Conservation (phyloP, 2,797 vertebrate genomes). For the Podarcis lilfordi region DNA sequence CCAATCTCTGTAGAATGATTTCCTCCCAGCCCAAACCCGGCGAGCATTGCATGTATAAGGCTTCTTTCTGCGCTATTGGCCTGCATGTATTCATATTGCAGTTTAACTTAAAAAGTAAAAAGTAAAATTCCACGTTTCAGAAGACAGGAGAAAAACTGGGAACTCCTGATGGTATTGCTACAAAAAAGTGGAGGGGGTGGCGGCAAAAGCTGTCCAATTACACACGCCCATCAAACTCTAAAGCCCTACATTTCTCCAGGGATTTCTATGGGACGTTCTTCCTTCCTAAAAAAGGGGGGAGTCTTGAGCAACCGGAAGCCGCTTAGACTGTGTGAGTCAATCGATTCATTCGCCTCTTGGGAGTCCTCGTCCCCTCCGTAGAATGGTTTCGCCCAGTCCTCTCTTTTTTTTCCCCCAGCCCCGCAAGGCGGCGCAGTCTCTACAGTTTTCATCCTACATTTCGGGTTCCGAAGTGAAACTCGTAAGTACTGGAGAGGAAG, state of each 20-base stretch:
- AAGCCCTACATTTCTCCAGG: background rate
- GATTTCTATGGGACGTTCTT: background rate
- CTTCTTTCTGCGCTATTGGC: background rate
- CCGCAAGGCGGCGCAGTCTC: too few species aligned
- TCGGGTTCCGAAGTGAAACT: background rate
- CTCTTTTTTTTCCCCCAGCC: background rate
- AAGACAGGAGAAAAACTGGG: too few species aligned
- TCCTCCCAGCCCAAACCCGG: background rate
- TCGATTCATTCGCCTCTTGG: background rate
- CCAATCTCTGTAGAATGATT: background rate
- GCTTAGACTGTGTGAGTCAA: background rate
- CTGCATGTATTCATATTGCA: background rate
- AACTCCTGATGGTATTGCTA: too few species aligned
- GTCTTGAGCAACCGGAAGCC: background rate
- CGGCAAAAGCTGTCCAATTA: too few species aligned
- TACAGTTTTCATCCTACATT: background rate
- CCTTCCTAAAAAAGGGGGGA: background rate
- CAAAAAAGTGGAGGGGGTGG: too few species aligned
- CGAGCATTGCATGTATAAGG: background rate
- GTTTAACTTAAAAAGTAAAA: too few species aligned
- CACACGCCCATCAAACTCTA: background rate
- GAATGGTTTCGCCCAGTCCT: background rate
- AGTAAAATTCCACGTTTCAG: too few species aligned
- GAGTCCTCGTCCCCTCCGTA: background rate
- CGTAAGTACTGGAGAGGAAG: background rate